Base-by-base conservation (phyloP, 2,888 invertebrate species). In the Harmothoe impar region DNA sequence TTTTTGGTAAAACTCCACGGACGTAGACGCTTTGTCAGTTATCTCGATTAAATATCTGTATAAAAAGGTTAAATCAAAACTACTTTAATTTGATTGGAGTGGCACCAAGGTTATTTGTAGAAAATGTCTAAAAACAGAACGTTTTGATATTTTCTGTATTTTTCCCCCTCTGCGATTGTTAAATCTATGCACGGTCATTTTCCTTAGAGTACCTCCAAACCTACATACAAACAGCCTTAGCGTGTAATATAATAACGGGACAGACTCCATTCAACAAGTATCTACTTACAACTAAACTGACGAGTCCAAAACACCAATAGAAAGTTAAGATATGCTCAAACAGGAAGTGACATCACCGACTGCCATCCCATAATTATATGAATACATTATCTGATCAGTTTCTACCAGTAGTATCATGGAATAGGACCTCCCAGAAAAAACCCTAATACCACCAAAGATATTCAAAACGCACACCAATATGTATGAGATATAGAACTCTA, bases 401-500 rank as follows among this genome's bases (percentile, higher is more conserved):
- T 54, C 86, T 81, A 81, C 86, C 52, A 20, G 56, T 86, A 86
- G 29, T 86, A 54, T 29, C 86, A 7, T 54, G 86, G 86, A 86
- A 86, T 86, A 86, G 29, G 54, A 54, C 86, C 25, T 86, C 52
- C 29, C 29, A 20, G 52, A n/a, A 86, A 84, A 56, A 31, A 0
- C 86, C 84, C 84, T 84, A 86, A 86, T 86, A 52, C 86, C 86
- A 54, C 31, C 56, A 56, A 86, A 54, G 54, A 52, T 86, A 86
- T 86, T 86, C 86, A 86, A 54, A 86, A 86, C 86, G 25, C 86
- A 86, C 86, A 86, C 54, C 31, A 54, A 54, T 51, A 84, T 86
- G 86, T 51, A 84, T 86, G 86, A 86, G 86, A 86, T 86, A 86
- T 86, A 86, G 86, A 56, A 86, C 54, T 84, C 84, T 86, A 86